Evolutionary conservation across 2,113 vertebrate genomes (phyloP).

Genomic region (human): GRCh38 chr7:131250001-131250500

Average conservation of each 20-base stretch:
- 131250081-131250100: neutral
- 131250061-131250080: neutral
- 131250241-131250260: neutral
- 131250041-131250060: neutral
- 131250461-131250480: constrained; percentile 57
- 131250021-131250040: neutral
- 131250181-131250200: neutral
- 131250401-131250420: neutral
- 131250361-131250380: neutral
- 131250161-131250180: neutral
- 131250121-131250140: neutral
- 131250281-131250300: neutral
- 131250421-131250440: constrained; percentile 13
- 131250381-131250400: neutral
- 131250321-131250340: neutral
- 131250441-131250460: constrained; percentile 34
- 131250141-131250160: neutral
- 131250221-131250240: neutral
- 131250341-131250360: neutral
- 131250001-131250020: neutral
- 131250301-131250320: neutral
- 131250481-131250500: constrained; percentile 74
- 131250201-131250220: neutral
- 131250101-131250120: neutral
- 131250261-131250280: neutral